Percentiles rank a stretch among this genome's conserved stretches.
Conservation (phyloP, 2,888 invertebrate genomes). For the Tupiocoris notatus region DNA sequence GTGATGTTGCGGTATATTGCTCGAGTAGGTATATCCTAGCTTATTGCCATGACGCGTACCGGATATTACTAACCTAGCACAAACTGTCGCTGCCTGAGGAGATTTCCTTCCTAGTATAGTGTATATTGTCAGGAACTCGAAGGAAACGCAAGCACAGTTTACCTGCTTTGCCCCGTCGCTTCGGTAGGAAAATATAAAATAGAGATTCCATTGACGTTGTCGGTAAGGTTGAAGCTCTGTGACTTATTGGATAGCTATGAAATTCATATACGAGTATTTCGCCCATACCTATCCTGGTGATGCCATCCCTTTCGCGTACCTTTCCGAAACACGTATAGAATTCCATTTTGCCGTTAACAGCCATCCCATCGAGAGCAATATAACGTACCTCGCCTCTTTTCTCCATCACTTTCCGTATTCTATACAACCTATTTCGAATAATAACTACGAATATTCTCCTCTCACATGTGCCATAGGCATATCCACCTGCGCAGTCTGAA, state of each 20-base stretch:
- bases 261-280: conserved; percentile 21
- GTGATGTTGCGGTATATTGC: too few species aligned
- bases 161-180: neutral
- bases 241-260: conserved; percentile 30
- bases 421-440: conserved; percentile 13
- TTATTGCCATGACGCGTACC: neutral
- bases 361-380: neutral
- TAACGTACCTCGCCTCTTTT: neutral
- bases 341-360: conserved; percentile 23
- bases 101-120: too few species aligned
- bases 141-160: too few species aligned
- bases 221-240: conserved; percentile 13
- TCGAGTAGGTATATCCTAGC: too few species aligned
- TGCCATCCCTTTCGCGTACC: neutral
- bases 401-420: conserved; percentile 2
- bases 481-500: too few species aligned
- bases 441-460: conserved; percentile 15
- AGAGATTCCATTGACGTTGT: conserved; percentile 23
- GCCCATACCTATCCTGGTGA: neutral
- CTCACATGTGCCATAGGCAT: neutral
- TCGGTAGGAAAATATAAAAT: conserved; percentile 10
- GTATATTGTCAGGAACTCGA: neutral
- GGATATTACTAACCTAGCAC: neutral
- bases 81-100: neutral
- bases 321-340: conserved; percentile 17